phyloP scores from a whole-genome alignment of 2,888 invertebrate genomes.

The Theristus sp. region DNA sequence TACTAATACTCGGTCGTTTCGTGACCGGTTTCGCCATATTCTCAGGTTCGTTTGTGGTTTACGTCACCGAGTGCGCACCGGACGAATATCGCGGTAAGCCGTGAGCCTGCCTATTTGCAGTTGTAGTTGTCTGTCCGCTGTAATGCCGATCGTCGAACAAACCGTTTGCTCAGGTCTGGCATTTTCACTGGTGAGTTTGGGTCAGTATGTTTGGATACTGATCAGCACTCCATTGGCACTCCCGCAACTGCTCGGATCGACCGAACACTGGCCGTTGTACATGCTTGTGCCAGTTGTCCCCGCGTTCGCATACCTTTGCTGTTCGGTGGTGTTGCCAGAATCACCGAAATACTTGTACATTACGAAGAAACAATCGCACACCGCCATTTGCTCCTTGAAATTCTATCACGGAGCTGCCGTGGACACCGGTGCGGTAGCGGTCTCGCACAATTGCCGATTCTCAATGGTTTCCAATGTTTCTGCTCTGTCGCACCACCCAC shows the following conservation, averaged over 20 bases:
- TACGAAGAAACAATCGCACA: background rate
- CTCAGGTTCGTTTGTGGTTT: background rate
- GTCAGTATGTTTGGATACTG: background rate
- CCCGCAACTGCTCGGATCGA: background rate
- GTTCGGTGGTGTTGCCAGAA: background rate
- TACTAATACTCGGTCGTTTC: background rate
- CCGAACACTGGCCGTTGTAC: background rate
- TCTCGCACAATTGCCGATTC: no score
- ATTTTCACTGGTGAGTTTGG: background rate
- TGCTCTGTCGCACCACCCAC: no score
- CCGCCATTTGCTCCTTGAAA: background rate
- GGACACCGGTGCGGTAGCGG: background rate
- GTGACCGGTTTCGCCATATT: background rate
- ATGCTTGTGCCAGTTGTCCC: background rate
- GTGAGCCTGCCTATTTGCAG: no score
- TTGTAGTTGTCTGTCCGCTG: no score
- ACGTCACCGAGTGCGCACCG: background rate
- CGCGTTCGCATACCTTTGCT: background rate
- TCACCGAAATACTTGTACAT: background rate
- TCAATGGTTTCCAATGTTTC: no score
- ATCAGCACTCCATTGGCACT: background rate
- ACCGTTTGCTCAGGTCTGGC: background rate
- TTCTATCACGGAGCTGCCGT: background rate
- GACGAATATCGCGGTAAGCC: background rate
- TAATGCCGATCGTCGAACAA: no score